These are phyloP conservation scores for Oxygymnocypris stewartii DNA, from an alignment of 2,113 vertebrate genomes.

Conservation along the genomic window DNA sequence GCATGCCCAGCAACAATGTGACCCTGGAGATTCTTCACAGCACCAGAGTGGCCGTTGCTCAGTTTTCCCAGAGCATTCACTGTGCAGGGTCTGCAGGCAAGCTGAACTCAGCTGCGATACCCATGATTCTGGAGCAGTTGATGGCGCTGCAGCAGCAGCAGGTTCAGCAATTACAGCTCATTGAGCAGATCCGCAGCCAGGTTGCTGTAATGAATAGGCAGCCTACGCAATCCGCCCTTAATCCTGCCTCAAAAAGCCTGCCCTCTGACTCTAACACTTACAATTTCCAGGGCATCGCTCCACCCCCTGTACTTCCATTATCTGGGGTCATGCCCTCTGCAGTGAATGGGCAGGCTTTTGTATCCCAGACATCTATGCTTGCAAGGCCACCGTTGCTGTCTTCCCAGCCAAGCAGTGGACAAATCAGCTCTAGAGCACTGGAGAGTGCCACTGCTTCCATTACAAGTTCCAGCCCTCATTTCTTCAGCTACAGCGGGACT, in stretches of 20 bases:
- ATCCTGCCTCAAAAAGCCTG: conserved; percentile 71
- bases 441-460: conserved; percentile 69
- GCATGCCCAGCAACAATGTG: conserved; percentile 92
- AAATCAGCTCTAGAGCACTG: conserved; percentile 71
- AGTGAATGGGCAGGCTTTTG: conserved; percentile 72
- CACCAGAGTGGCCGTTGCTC: conserved; percentile 94
- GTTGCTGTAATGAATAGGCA: conserved; percentile 91
- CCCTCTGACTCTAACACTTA: conserved; percentile 70
- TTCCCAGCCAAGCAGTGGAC: conserved; percentile 73
- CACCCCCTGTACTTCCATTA: conserved; percentile 78
- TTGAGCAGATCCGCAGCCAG: conserved; percentile 96
- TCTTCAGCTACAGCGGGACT: conserved; percentile 67
- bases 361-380: conserved; percentile 68
- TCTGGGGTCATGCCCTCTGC: conserved; percentile 75
- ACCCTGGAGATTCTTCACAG: conserved; percentile 94
- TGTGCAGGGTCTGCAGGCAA: conserved; percentile 69
- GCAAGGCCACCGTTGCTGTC: conserved; percentile 75
- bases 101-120: conserved; percentile 80
- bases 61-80: conserved; percentile 88
- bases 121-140: conserved; percentile 93
- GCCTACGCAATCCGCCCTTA: conserved; percentile 76
- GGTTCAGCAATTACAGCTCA: conserved; percentile 95
- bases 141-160: conserved; percentile 95
- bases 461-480: conserved; percentile 64
- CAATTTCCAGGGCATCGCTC: conserved; percentile 77